Evolutionary conservation across 30 jellyfish, hydroid and myxozoan species (phyloP).

Genomic region (Nemopilema nomurai): DNA sequence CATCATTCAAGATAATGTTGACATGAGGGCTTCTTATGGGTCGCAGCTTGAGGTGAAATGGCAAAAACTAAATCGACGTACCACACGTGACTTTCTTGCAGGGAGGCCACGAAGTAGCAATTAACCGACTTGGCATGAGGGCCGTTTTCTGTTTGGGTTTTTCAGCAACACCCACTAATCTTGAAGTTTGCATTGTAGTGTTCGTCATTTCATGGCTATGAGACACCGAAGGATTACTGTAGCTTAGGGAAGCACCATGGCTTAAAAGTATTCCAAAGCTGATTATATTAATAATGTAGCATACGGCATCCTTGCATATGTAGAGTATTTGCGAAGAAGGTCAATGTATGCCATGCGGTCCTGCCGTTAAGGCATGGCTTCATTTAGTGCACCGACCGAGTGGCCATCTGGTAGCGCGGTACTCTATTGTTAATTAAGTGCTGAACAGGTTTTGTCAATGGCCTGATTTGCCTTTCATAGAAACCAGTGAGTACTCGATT

Average conservation of each 20-base stretch:
- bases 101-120: not conserved
- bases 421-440: not conserved
- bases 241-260: not conserved
- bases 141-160: not conserved
- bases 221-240: not conserved
- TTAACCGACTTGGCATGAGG: not conserved
- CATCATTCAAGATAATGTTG: too few relatives aligned
- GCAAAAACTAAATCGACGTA: too few relatives aligned
- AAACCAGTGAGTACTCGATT: not conserved
- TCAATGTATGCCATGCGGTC: slow-evolving; percentile 26
- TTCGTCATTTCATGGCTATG: not conserved
- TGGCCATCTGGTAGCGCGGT: slow-evolving; percentile 19
- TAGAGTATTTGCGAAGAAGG: not conserved
- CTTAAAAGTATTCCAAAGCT: slow-evolving; percentile 20
- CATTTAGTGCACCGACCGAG: not conserved
- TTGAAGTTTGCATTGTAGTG: not conserved
- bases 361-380: not conserved
- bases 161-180: not conserved
- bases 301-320: slow-evolving; percentile 22
- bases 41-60: too few relatives aligned
- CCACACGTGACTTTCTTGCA: not conserved
- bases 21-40: too few relatives aligned
- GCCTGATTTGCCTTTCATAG: not conserved
- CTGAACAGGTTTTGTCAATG: not conserved
- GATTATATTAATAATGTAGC: slow-evolving; percentile 35